These are phyloP conservation scores for Marisa cornuarietis DNA, from an alignment of 1,140 invertebrate genomes.

Conservation along the genomic window DNA sequence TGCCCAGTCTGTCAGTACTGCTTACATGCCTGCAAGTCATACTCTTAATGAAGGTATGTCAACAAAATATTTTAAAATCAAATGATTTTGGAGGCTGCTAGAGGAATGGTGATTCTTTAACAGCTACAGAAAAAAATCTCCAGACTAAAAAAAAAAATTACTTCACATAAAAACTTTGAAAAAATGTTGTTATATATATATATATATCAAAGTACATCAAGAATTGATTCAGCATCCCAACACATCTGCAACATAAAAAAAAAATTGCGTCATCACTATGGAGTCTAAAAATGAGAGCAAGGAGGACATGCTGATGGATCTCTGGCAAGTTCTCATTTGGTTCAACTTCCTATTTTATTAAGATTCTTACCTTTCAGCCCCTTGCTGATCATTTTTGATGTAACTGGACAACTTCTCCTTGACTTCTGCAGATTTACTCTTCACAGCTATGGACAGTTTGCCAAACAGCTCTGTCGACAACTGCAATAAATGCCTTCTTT, in stretches of 20 bases:
- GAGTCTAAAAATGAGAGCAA: too few relatives aligned
- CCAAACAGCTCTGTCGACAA: slow-evolving; percentile 55
- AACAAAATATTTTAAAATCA: neutral
- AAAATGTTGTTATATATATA: neutral
- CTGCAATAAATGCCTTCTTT: slow-evolving; percentile 15
- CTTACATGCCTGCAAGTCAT: slow-evolving; percentile 76
- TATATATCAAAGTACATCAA: too few relatives aligned
- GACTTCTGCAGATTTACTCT: slow-evolving; percentile 89
- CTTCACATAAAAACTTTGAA: neutral
- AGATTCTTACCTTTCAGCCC: slow-evolving; percentile 2
- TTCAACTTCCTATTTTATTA: too few relatives aligned
- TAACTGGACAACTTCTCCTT: slow-evolving; percentile 94
- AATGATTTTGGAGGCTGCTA: too few relatives aligned
- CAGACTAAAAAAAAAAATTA: neutral
- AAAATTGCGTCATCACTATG: neutral
- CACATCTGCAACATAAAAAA: neutral
- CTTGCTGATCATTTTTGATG: slow-evolving; percentile 71
- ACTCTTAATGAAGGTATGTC: slow-evolving; percentile 1
- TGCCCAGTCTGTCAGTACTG: slow-evolving; percentile 81
- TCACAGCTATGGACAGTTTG: slow-evolving; percentile 74
- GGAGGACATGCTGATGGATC: too few relatives aligned
- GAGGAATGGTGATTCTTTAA: neutral
- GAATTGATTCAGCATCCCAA: neutral
- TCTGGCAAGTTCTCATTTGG: too few relatives aligned
- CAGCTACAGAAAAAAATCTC: neutral